Evolutionary conservation across 1,140 invertebrate genomes (phyloP), one percentile per base, ranked within the genome.

Genomic region (Leptopilina clavipes): DNA sequence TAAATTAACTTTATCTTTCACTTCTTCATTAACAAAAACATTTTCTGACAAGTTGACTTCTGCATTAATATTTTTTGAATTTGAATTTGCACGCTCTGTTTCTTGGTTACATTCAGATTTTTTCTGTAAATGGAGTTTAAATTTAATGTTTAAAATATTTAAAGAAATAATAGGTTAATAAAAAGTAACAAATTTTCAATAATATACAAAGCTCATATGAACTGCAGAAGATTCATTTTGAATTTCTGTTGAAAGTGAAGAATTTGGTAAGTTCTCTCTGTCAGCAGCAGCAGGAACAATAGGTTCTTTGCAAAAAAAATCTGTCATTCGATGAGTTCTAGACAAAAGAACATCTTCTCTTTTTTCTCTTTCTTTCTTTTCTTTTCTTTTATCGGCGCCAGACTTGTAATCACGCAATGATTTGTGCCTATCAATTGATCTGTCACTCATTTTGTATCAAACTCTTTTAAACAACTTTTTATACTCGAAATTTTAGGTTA

Each of bases 241-340:
- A 56, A 56, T 56, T 19, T 56, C 54, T 12, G 17, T 56, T 9
- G 18, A n/a, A n/a, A n/a, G 3, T 59, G 17, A 59, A 59, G 22
- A 59, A 59, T 22, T 14, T 19, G 56, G 22, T 22, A 59, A 10
- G 7, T 59, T 19, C 10, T 59, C n/a, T n/a, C n/a, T n/a, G n/a
- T n/a, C n/a, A n/a, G n/a, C n/a, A n/a, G n/a, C n/a, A n/a, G n/a
- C 56, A 59, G 56, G 9, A 59, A 19, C 17, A 22, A 8, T 19
- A 1, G 18, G 10, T 10, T 56, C 18, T 10, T 2, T 12, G 1
- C 18, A 7, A 59, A 59, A 19, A 19, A 59, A 59, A 59, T 59
- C 56, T 59, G 56, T 59, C 56, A 59, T 19, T 8, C 56, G 56
- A 59, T 17, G 56, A 59, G 17, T 59, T 59, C 18, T 59, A 11